These are phyloP conservation scores for Lingula anatina DNA, from an alignment of 2,888 invertebrate genomes.

Conservation along the genomic window DNA sequence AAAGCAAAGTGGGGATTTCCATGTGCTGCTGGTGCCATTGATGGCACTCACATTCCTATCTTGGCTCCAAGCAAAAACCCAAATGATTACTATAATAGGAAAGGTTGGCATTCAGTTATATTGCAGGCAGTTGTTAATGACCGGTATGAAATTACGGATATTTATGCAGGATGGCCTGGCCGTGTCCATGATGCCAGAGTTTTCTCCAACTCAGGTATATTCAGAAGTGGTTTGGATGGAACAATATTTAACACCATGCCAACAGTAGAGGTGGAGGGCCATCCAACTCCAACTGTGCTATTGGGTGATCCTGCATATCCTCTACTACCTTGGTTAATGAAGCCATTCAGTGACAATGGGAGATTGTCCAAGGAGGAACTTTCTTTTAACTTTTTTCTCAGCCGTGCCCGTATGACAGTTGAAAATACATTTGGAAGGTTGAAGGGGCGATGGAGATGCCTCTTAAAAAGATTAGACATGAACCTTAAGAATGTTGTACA, in stretches of 20 bases:
- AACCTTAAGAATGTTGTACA: constrained; percentile 2
- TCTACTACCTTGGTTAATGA: constrained; percentile 5
- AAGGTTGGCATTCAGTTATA: constrained; percentile 6
- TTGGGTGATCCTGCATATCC: constrained; percentile 10
- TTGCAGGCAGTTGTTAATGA: constrained; percentile 6
- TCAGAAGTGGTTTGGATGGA: constrained; percentile 1
- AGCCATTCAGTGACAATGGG: constrained; percentile 1
- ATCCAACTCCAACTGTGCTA: not conserved
- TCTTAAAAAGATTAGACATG: constrained; percentile 5
- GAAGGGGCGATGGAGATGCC: constrained; percentile 5
- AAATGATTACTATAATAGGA: constrained; percentile 10
- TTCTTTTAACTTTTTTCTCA: constrained; percentile 7
- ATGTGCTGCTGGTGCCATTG: constrained; percentile 9
- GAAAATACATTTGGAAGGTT: constrained; percentile 8
- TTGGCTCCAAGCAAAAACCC: constrained; percentile 2
- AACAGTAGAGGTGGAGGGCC: not conserved
- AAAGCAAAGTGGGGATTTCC: constrained; percentile 6
- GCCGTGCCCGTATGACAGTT: constrained; percentile 5
- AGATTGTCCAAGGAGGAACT: not conserved
- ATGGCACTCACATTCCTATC: constrained; percentile 11
- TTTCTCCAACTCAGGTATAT: constrained; percentile 5
- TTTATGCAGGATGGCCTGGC: constrained; percentile 7
- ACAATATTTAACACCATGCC: not conserved
- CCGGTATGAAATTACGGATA: constrained; percentile 3
- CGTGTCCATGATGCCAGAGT: constrained; percentile 8